Evolutionary conservation across 2,888 invertebrate genomes (phyloP), one percentile per base, ranked within the genome.

Genomic region (Phyto melanocephala): DNA sequence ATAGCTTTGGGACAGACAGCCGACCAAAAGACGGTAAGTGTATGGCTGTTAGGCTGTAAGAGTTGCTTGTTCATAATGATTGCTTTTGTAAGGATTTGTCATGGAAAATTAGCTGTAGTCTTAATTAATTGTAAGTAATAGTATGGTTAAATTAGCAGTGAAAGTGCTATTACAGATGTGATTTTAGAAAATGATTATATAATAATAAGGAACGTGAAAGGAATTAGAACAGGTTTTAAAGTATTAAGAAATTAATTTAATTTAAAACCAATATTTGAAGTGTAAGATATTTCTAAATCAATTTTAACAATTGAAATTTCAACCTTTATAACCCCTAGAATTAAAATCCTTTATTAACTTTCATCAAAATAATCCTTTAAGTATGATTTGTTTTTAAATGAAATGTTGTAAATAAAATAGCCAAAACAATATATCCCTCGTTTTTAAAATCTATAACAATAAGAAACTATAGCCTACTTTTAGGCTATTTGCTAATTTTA

Each of bases 381-480:
- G 37, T 60, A 22, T 60, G 7, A 37, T 22, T 37, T 60, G 40
- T 13, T 37, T 60, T 20, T 22, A 22, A 17, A 20, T 60, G 40
- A 37, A 37, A 28, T 22, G 2, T 40, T 40, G 22, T n/a, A 20
- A 8, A 54, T 28, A 58, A 20, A 58, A 37, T 15, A 37, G 20
- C 7, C 58, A 37, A 58, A 35, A 5, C 52, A 52, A n/a, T 13
- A 22, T 24, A 2, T 6, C n/a, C n/a, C n/a, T n/a, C n/a, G n/a
- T n/a, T n/a, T n/a, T n/a, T n/a, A n/a, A n/a, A n/a, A n/a, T n/a
- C n/a, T n/a, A n/a, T n/a, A n/a, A n/a, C n/a, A n/a, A n/a, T n/a
- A n/a, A n/a, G n/a, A n/a, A n/a, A n/a, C n/a, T n/a, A n/a, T 56
- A 75, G 75, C 68, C 74, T 56, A 67, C 62, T 63, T 75, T 74